phyloP scores from a whole-genome alignment of 2,797 vertebrate genomes.

The Holocentrus rufus region DNA sequence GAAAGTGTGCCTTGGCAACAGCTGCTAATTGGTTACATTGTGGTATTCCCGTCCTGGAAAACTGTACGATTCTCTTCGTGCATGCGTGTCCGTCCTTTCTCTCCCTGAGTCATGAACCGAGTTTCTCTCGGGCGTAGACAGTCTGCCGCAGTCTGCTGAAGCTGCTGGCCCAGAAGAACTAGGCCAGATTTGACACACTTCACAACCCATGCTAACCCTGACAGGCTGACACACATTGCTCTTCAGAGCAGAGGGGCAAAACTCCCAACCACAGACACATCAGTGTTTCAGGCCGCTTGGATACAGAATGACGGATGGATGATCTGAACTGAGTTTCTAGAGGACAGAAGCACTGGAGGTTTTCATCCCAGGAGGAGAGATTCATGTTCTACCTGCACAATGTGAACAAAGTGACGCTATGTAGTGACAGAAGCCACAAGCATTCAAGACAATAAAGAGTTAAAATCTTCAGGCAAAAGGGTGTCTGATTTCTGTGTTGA shows the following conservation, averaged over 20 bases:
- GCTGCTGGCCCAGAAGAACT: constrained; percentile 82
- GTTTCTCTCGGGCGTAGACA: constrained; percentile 72
- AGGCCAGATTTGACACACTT: constrained; percentile 84
- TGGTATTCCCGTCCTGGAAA: constrained; percentile 18
- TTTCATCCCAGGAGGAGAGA: constrained; percentile 25
- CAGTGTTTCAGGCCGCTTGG: constrained; percentile 24
- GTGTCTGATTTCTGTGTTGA: constrained; percentile 26
- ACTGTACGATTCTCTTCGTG: constrained; percentile 21
- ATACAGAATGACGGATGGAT: constrained; percentile 19
- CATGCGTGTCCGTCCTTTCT: constrained; percentile 23
- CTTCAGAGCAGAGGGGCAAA: constrained; percentile 45
- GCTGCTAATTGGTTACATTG: constrained; percentile 43
- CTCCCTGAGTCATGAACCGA: constrained; percentile 74
- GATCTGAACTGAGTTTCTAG: constrained; percentile 15
- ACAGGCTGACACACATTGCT: constrained; percentile 54
- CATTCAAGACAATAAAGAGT: constrained; percentile 1
- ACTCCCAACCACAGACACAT: constrained; percentile 31
- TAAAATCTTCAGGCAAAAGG: constrained; percentile 22
- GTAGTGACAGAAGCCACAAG: constrained; percentile 23
- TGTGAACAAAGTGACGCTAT: constrained; percentile 2
- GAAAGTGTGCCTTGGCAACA: constrained; percentile 31
- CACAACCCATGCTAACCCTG: constrained; percentile 72
- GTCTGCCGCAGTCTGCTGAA: constrained; percentile 64
- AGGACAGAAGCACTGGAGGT: constrained; percentile 20
- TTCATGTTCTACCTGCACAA: constrained; percentile 14